Percentiles rank a stretch among this genome's conserved stretches.
Evolutionary conservation across 2,797 vertebrate species (phyloP).

Genomic region (Fringilla coelebs): DNA sequence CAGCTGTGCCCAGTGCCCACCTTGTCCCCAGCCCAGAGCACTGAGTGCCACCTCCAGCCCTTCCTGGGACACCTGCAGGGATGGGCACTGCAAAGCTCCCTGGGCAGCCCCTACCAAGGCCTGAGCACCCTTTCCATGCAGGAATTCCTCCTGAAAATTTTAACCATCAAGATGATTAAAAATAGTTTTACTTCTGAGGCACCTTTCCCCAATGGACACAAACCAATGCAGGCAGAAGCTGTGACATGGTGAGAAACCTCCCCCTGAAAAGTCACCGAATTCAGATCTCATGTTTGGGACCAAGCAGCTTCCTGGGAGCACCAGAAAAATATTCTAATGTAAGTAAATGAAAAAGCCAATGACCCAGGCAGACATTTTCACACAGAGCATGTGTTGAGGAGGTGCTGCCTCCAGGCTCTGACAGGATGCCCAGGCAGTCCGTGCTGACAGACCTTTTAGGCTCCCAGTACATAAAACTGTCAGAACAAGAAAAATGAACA

Average conservation of each 20-base stretch:
- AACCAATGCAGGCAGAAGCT: background rate
- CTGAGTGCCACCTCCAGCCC: background rate
- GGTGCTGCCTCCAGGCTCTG: background rate
- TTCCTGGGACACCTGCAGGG: background rate
- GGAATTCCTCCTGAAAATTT: background rate
- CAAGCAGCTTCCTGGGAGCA: background rate
- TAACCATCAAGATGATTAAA: background rate
- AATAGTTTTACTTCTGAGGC: background rate
- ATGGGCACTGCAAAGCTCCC: background rate
- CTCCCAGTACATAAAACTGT: constrained; percentile 30
- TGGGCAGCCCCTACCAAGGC: background rate
- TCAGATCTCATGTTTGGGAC: background rate
- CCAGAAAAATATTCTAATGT: background rate
- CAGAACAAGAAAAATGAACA: constrained; percentile 18
- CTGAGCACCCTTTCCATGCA: background rate
- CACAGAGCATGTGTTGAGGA: background rate
- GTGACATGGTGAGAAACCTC: accelerated
- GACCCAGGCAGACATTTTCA: background rate
- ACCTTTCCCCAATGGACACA: background rate
- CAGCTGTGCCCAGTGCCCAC: background rate
- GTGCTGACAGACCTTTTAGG: background rate
- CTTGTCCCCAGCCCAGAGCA: background rate
- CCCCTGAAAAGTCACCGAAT: background rate
- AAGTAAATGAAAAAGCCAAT: background rate
- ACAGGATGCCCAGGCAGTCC: background rate